Base-by-base conservation (phyloP, 2,888 invertebrate genomes). In the Lasioglossum vierecki region DNA sequence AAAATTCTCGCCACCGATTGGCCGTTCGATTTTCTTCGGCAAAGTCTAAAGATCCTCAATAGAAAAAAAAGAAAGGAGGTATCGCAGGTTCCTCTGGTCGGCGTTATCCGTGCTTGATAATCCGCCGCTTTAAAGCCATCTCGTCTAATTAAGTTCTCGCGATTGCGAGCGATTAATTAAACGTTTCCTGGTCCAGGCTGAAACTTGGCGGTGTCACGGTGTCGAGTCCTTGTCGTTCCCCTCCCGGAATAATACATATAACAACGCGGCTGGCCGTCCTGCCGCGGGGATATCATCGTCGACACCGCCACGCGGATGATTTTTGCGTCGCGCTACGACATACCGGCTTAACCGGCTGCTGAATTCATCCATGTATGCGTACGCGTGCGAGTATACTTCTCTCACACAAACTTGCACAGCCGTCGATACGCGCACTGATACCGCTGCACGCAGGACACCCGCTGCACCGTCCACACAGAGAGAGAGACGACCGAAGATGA, bases 281-380 rank as follows among this genome's bases (percentile, higher is more conserved):
- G 82, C 80, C 80, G 80, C 79, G 68, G 70, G 83, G 70, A 86
- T 80, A 80, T 86, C 87, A 83, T 80, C 80, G 86, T 66, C 77
- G 86, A 60, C 83, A 85, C 82, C 82, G 80, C 83, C 87, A 82
- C 80, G 83, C 83, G 78, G 88, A 87, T 87, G 86, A 91, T 90
- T 91, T 91, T 91, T 91, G 84, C 87, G 90, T 91, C 88, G 87
- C 84, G 86, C 88, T 71, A 89, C 85, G 83, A 83, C 83, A 88
- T 89, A 88, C 90, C 86, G 91, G 86, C 85, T 83, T 87, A 89
- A 91, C 90, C 91, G 91, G 91, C 87, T 88, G 91, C 84, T 84
- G 82, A 78, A 73, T 82, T 82, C 60, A 73, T 49, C 63, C 41
- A 63, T 75, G 70, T 73, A 63, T 75, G 70, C 70, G 71, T 71